phyloP scores from a whole-genome alignment of 1,140 invertebrate species.

The Pseudomyrmex cubaensis region DNA sequence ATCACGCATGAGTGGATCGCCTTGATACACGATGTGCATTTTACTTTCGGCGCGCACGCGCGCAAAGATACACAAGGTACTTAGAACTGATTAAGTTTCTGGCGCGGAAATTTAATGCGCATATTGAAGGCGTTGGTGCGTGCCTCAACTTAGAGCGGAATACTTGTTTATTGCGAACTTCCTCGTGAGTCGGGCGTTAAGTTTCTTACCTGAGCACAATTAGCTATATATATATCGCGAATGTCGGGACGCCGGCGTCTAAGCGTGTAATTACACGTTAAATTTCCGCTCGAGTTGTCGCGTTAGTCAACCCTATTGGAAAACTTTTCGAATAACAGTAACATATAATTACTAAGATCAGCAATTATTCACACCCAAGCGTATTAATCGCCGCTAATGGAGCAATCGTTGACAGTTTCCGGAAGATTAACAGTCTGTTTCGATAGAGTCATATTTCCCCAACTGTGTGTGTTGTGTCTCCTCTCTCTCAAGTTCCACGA shows the following conservation, averaged over 20 bases:
- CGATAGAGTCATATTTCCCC: background rate
- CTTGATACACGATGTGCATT: conserved; percentile 19
- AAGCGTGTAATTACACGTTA: background rate
- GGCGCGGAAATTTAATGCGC: conserved; percentile 40
- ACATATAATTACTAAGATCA: background rate
- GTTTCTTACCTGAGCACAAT: conserved; percentile 18
- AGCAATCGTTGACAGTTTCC: no score
- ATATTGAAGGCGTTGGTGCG: conserved; percentile 42
- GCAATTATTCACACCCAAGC: no score
- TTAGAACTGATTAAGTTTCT: conserved; percentile 37
- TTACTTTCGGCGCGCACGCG: background rate
- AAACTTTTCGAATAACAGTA: background rate
- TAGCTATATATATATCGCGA: background rate
- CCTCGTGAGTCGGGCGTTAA: conserved; percentile 24
- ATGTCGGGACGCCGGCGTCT: background rate
- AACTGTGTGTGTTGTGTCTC: background rate
- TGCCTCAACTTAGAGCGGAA: background rate
- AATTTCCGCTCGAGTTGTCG: background rate
- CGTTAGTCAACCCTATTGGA: background rate
- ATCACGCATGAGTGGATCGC: background rate
- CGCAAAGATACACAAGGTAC: conserved; percentile 23
- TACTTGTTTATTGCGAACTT: conserved; percentile 40
- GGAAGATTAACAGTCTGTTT: background rate
- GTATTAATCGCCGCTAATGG: no score
- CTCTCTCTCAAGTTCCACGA: background rate